Evolutionary conservation across 1,140 invertebrate genomes (phyloP), one percentile per base, ranked within the genome.

Genomic region (Geopemphigus sp.): DNA sequence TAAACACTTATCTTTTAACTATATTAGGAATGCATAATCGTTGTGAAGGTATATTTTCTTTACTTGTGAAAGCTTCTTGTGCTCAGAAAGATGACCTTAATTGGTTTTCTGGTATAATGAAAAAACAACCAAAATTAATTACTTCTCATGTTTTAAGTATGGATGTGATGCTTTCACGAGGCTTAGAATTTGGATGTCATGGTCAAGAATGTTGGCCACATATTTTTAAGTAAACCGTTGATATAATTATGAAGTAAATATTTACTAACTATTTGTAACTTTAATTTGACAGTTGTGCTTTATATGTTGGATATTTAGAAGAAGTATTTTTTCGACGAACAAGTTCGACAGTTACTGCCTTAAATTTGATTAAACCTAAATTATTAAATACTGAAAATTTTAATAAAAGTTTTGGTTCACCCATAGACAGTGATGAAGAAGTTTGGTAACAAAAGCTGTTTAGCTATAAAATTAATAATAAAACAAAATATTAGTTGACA

Each of bases 121-220:
- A 83, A 81, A 68, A 73, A 29, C 24, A 78, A 50, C 81, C 82
- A 39, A 78, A 81, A 14, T 72, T 83, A 24, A 72, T 80, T 19
- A 92, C 94, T 5, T 93, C 94, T 1, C 95, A 97, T 84, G 93
- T 94, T 1, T 86, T 96, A 57, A 96, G 94, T 80, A 91, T 98
- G 87, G 94, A 97, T 85, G 93, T 97, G 26, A 88, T 96, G 61
- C 87, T 91, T 19, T 87, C 88, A 83, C 90, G 91, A 83, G 95
- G 95, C 32, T 86, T 98, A 47, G 95, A 97, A 85, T 88, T 97
- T 47, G 95, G 94, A 6, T 95, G 94, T 81, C 95, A 96, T 84
- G 93, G 94, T 39, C 89, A 92, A 56, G 93, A 96, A 81, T 97
- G 95, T 84, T 98, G 96, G 96, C 91, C 92, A 53, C 94, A 96